Percentiles rank a stretch among this genome's conserved stretches.
Conservation (phyloP, 1,140 invertebrate genomes). For the Bilobella aurantiaca region DNA sequence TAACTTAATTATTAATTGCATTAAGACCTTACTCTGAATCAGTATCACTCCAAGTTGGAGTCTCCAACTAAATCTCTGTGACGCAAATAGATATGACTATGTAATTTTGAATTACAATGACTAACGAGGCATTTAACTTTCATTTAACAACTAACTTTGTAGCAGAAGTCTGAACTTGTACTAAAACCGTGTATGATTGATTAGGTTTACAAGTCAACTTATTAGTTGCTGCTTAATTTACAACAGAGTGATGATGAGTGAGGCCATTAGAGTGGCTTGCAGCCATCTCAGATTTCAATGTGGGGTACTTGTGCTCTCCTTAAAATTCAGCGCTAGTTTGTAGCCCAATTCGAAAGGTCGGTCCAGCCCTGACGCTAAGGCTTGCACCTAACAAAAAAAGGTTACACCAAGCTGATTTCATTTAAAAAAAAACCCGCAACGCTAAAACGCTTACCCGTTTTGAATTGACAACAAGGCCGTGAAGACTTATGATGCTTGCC, state of each 20-base stretch:
- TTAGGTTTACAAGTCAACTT: neutral
- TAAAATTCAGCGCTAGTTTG: conserved; percentile 64
- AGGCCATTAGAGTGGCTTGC: neutral
- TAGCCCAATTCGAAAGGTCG: conserved; percentile 74
- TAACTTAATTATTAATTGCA: too few species aligned
- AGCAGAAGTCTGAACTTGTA: neutral
- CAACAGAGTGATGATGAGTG: neutral
- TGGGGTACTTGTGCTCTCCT: too few species aligned
- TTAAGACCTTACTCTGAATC: too few species aligned
- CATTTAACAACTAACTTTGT: neutral
- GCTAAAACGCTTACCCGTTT: conserved; percentile 48
- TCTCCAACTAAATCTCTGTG: too few species aligned
- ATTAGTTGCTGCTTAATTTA: neutral
- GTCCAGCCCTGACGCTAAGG: conserved; percentile 76
- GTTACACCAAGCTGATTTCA: neutral
- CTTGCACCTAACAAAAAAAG: conserved; percentile 50
- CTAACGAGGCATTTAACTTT: too few species aligned
- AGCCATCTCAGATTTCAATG: neutral
- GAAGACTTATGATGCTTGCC: conserved; percentile 55
- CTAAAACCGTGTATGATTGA: neutral
- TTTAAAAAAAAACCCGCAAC: neutral
- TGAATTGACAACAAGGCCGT: conserved; percentile 69
- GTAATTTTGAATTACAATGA: too few species aligned
- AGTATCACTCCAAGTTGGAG: too few species aligned
- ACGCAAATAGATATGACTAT: too few species aligned